Conservation (phyloP, 2,888 invertebrate genomes). For the Megaustenia siamemsis region DNA sequence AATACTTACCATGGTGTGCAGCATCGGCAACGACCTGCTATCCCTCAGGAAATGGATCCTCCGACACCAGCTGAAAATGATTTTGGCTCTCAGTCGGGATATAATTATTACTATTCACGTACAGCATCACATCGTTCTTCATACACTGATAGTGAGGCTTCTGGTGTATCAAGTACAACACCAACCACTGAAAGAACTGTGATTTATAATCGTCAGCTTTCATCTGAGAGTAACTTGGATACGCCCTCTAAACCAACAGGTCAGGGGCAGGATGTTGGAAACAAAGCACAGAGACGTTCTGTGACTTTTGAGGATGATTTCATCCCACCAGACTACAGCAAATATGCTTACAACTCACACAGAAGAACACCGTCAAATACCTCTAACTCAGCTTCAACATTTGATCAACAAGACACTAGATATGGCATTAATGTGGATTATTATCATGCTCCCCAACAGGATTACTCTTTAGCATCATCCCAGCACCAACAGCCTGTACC, state of each 20-base stretch:
- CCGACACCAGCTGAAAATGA: slow-evolving; percentile 56
- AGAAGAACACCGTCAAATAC: slow-evolving; percentile 90
- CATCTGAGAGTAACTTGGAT: slow-evolving; percentile 75
- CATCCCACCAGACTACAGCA: slow-evolving; percentile 61
- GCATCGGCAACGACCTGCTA: slow-evolving; percentile 82
- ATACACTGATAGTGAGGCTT: slow-evolving; percentile 69
- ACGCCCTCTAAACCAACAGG: slow-evolving; percentile 64
- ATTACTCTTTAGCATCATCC: slow-evolving; percentile 50
- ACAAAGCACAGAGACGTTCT: slow-evolving; percentile 73
- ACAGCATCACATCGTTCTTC: slow-evolving; percentile 69
- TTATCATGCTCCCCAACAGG: slow-evolving; percentile 60
- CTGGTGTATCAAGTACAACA: slow-evolving; percentile 63
- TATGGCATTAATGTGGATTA: slow-evolving; percentile 39
- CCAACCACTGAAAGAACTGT: slow-evolving; percentile 66
- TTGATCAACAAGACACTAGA: slow-evolving; percentile 48
- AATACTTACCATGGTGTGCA: slow-evolving; percentile 93
- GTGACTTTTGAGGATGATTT: slow-evolving; percentile 79
- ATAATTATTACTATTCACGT: slow-evolving; percentile 51
- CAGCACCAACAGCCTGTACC: slow-evolving; percentile 59
- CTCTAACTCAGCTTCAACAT: slow-evolving; percentile 81
- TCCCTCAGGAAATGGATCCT: slow-evolving; percentile 67
- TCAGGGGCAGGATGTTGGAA: slow-evolving; percentile 46
- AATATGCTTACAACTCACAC: slow-evolving; percentile 81
- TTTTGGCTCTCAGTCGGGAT: slow-evolving; percentile 9
- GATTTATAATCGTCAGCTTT: slow-evolving; percentile 70